Evolutionary conservation across 2,888 invertebrate genomes (phyloP), one percentile per base, ranked within the genome.

Genomic region (Lasius fuliginosus): DNA sequence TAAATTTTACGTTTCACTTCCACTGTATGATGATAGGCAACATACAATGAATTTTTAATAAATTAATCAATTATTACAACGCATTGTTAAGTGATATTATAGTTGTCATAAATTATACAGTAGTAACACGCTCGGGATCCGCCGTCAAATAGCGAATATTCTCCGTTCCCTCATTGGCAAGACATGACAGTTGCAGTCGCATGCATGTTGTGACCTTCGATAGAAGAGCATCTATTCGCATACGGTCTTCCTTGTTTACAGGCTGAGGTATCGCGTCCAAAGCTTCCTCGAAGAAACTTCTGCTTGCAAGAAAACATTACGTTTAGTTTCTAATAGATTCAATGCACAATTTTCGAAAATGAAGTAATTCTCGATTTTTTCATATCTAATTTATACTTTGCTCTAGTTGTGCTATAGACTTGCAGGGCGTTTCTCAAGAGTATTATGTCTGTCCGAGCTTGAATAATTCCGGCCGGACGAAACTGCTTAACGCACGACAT

Each of bases 401-500:
- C 97, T 90, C 96, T 96, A 71, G 96, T 95, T 53, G 97, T 97
- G 67, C 96, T 96, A 92, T 97, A 98, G 65, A 95, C 94, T 73
- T 95, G 95, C 42, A 98, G 95, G 5, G 97, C 96, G 90, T 97
- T 96, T 88, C 96, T 96, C 46, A 98, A 94, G 18, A 97, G 96
- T 62, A 95, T 95, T 84, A 98, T 96, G 92, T 98, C 99, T 9
- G 98, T 96, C 56, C 97, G 96, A 33, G 98, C 98, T 95, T 98
- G 98, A 93, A 97, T 96, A 74, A 97, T 97, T 65, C 98, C 97
- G 82, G 96, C 96, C 89, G 96, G 96, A 93, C 96, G 97, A 92
- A 97, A 97, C 86, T 96, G 96, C 85, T 96, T 96, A 15, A 97
- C 97, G 94, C 98, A 98, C 56, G 97, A 97, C 95, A 98, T 98